Evolutionary conservation across 1,140 invertebrate genomes (phyloP).

Genomic region (Pachyrhynchus sulphureomaculatus): DNA sequence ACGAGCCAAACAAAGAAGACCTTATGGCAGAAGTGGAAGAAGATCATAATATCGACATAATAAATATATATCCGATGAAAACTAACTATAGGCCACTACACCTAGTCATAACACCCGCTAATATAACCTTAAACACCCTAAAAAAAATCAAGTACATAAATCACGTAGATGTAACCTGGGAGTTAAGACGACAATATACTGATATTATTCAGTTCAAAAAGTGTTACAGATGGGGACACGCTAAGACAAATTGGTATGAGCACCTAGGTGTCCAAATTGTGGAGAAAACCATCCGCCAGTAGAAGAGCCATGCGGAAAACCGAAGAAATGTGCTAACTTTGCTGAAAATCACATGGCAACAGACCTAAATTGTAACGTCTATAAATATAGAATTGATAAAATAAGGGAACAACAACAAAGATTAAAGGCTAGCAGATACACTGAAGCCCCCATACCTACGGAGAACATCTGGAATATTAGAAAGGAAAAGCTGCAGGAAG

Average conservation of each 20-base stretch:
- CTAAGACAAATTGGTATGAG: not conserved
- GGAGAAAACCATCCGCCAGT: not conserved
- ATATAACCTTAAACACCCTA: not conserved
- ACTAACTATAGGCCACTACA: not conserved
- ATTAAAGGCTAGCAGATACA: no score
- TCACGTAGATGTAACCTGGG: no score
- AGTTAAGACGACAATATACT: no score
- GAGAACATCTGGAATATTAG: no score
- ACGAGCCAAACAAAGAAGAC: constrained; percentile 3
- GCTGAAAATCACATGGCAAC: not conserved
- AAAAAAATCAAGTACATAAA: not conserved
- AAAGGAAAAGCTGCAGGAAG: no score
- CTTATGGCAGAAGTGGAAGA: not conserved
- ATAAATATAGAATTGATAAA: not conserved
- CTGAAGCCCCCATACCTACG: no score
- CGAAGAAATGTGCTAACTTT: no score
- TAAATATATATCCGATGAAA: constrained; percentile 6
- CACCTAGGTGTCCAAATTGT: not conserved
- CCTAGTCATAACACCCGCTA: constrained; percentile 12
- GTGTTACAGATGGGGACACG: not conserved
- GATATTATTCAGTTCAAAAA: no score
- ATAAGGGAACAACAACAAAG: not conserved
- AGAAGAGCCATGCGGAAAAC: not conserved
- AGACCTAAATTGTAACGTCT: not conserved
- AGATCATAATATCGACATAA: not conserved